phyloP scores from a whole-genome alignment of 2,113 vertebrate species.

The Corydoras maculifer region DNA sequence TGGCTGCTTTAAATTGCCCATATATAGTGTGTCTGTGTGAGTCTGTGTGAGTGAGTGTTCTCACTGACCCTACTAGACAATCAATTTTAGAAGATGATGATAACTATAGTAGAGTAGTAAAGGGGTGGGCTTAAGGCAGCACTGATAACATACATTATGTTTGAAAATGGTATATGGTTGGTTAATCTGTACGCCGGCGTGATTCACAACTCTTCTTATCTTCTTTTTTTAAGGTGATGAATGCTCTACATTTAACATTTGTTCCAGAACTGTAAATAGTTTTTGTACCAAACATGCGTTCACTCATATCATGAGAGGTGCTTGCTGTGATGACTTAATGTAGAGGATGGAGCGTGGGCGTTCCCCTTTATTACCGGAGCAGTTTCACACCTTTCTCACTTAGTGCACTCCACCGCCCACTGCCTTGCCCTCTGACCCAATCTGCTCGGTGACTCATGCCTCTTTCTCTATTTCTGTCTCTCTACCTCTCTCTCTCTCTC shows the following conservation, averaged over 20 bases:
- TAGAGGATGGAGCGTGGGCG: slow-evolving; percentile 39
- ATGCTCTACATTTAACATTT: slow-evolving; percentile 4
- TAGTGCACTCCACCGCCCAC: slow-evolving; percentile 57
- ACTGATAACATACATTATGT: too few species aligned
- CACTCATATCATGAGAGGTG: slow-evolving; percentile 16
- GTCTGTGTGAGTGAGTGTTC: too few species aligned
- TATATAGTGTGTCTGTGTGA: too few species aligned
- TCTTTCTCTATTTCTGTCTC: slow-evolving; percentile 36
- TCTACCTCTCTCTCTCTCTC: slow-evolving; percentile 7
- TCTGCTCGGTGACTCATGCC: slow-evolving; percentile 54
- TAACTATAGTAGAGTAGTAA: too few species aligned
- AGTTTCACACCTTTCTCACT: slow-evolving; percentile 61
- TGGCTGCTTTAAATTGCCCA: too few species aligned
- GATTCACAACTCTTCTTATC: not conserved
- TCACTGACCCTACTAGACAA: too few species aligned
- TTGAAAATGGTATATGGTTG: too few species aligned
- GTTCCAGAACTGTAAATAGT: not conserved
- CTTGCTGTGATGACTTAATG: slow-evolving; percentile 11
- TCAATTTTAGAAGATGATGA: too few species aligned
- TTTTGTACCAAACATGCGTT: slow-evolving; percentile 3
- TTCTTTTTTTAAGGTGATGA: not conserved
- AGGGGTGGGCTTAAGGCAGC: too few species aligned
- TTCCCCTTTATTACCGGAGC: slow-evolving; percentile 54
- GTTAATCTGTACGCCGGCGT: too few species aligned
- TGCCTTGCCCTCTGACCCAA: slow-evolving; percentile 49